Base-by-base conservation (phyloP, 2,113 vertebrate genomes). In the Erythrocercus mccallii region DNA sequence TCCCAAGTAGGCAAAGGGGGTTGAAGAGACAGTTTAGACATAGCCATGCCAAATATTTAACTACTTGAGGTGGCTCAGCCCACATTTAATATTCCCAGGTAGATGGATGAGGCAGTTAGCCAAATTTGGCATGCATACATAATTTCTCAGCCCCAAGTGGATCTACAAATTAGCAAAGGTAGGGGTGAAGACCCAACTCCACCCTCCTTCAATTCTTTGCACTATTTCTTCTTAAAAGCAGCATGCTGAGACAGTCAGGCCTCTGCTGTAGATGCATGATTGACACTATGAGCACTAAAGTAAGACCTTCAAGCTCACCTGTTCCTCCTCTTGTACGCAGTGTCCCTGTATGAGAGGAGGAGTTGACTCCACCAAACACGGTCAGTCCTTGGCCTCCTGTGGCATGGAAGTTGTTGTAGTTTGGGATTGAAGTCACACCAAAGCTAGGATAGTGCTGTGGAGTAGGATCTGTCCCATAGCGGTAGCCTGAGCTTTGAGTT, bases 401-500 rank as follows among this genome's bases (percentile, higher is more conserved):
- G 17, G 98, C 96, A 11, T 99, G 98, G 97, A 99, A 99, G 97
- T 99, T 99, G 98, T 99, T 99, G 98, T 99, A 99, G 97, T 99
- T 99, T 40, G 99, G 99, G 95, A 99, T 99, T 95, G 99, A 98
- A 61, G 99, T 98, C 98, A 99, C 98, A 48, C 98, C 98, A 45
- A 99, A 99, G 97, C 95, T 98, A 57, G 99, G 99, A 95, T 99
- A 99, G 96, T 98, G 99, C 98, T 99, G 99, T 0, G 99, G 99
- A 17, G 99, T 99, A 92, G 98, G 99, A 92, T 99, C 99, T 45
- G 98, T 99, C 78, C 99, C 99, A 99, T 99, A 99, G 94, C 98
- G 98, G 96, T 99, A 99, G 82, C 98, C 98, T 13, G 98, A 98
- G 90, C 98, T 99, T 97, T 99, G 99, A 94, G 98, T 98, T 98